Percentiles rank a stretch among this genome's conserved stretches.
phyloP scores from a whole-genome alignment of 2,113 vertebrate species.

The Tichodroma muraria region DNA sequence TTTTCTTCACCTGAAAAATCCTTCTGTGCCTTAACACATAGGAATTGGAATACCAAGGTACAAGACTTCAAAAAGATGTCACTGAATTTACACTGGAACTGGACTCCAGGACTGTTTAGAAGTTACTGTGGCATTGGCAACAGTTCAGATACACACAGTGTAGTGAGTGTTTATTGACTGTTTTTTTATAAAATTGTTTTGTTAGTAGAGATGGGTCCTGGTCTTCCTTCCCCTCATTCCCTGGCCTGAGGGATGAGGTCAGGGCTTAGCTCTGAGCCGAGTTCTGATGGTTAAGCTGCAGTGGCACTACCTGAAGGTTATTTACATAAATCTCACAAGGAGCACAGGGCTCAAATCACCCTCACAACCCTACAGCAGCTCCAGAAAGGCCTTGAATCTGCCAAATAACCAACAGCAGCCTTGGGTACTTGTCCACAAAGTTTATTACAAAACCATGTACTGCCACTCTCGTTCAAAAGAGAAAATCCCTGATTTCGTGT shows the following conservation, averaged over 20 bases:
- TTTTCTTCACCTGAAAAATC: not conserved
- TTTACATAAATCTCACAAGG: not conserved
- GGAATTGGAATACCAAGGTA: not conserved
- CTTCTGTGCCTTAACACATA: slow-evolving; percentile 3
- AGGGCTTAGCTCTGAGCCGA: not conserved
- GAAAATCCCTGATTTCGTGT: not conserved
- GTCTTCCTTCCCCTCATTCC: not conserved
- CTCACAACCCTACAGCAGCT: not conserved
- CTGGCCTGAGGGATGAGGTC: not conserved
- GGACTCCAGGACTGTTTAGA: not conserved
- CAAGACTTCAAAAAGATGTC: not conserved
- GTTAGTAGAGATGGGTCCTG: not conserved
- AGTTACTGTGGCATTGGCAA: slow-evolving; percentile 8
- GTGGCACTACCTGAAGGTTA: not conserved
- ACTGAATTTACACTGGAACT: slow-evolving; percentile 36
- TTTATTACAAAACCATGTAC: slow-evolving; percentile 46
- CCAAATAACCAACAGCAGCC: not conserved
- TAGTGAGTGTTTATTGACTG: not conserved
- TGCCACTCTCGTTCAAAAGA: not conserved
- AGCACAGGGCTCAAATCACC: not conserved
- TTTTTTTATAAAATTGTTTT: slow-evolving; percentile 13
- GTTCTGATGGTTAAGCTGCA: not conserved
- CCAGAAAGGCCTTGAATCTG: not conserved
- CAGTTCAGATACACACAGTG: slow-evolving; percentile 13
- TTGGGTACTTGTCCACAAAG: not conserved